Percentiles rank a stretch among this genome's conserved stretches.
Conservation (phyloP, 2,888 invertebrate species). For the Leuctra nigra region DNA sequence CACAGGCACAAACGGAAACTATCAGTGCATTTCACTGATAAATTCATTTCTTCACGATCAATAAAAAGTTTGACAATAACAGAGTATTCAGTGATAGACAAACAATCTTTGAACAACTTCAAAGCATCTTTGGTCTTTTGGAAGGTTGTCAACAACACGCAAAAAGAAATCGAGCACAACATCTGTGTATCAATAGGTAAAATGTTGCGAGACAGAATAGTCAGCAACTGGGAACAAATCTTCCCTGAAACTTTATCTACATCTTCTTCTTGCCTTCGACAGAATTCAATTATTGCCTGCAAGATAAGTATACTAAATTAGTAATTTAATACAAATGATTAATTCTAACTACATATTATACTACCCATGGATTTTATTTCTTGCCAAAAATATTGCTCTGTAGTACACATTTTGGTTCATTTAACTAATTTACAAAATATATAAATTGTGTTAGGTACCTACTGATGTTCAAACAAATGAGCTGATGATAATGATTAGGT, state of each 20-base stretch:
- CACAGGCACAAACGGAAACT: constrained; percentile 22
- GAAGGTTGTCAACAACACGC: neutral
- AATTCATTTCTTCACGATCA: neutral
- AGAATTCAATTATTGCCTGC: constrained; percentile 7
- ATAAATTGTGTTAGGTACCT: too few species aligned
- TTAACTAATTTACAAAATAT: too few species aligned
- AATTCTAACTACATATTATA: too few species aligned
- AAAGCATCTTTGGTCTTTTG: neutral
- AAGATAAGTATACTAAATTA: too few species aligned
- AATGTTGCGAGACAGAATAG: neutral
- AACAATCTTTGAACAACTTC: constrained; percentile 5
- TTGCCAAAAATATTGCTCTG: too few species aligned
- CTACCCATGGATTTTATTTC: too few species aligned
- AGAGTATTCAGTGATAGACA: neutral
- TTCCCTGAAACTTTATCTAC: neutral
- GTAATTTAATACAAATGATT: too few species aligned
- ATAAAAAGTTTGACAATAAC: neutral
- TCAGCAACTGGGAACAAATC: constrained; percentile 3
- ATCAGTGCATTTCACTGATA: constrained; percentile 16
- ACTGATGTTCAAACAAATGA: too few species aligned
- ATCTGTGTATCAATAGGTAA: constrained; percentile 20
- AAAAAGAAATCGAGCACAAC: constrained; percentile 23
- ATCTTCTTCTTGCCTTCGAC: neutral
- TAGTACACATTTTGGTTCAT: too few species aligned
- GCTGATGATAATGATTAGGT: too few species aligned